These are phyloP conservation scores for Cantharis lateralis DNA, from an alignment of 2,888 invertebrate genomes.

Conservation along the genomic window DNA sequence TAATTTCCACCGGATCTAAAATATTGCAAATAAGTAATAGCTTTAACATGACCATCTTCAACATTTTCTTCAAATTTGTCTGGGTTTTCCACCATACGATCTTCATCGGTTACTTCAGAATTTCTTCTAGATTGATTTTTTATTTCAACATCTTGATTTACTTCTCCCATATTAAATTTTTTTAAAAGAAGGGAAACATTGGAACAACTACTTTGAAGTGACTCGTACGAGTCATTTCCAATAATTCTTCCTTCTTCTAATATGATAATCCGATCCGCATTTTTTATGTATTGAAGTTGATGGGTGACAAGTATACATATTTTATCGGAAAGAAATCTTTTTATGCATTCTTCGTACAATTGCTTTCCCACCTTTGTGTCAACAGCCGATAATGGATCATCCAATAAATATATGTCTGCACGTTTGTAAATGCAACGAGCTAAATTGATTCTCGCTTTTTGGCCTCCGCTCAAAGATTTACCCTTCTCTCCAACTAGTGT, in stretches of 20 bases:
- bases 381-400: constrained; percentile 83
- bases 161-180: constrained; percentile 46
- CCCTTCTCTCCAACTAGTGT: constrained; percentile 84
- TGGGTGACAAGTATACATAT: constrained; percentile 72
- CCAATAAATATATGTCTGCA: constrained; percentile 78
- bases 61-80: constrained; percentile 47
- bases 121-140: constrained; percentile 47
- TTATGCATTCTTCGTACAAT: constrained; percentile 74
- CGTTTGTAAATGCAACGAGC: constrained; percentile 77
- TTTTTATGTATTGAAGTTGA: constrained; percentile 66
- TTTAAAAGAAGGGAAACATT: constrained; percentile 58
- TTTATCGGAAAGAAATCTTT: constrained; percentile 62
- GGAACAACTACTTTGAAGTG: constrained; percentile 58
- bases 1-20: constrained; percentile 61
- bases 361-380: constrained; percentile 77
- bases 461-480: constrained; percentile 80
- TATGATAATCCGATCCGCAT: constrained; percentile 51
- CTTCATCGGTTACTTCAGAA: constrained; percentile 37
- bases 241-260: constrained; percentile 57
- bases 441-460: constrained; percentile 79
- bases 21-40: constrained; percentile 56
- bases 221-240: constrained; percentile 57
- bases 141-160: constrained; percentile 45
- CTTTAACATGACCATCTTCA: constrained; percentile 45
- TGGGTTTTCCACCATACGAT: constrained; percentile 46